Base-by-base conservation (phyloP, 2,888 invertebrate genomes). In the Acrobasis suavella region DNA sequence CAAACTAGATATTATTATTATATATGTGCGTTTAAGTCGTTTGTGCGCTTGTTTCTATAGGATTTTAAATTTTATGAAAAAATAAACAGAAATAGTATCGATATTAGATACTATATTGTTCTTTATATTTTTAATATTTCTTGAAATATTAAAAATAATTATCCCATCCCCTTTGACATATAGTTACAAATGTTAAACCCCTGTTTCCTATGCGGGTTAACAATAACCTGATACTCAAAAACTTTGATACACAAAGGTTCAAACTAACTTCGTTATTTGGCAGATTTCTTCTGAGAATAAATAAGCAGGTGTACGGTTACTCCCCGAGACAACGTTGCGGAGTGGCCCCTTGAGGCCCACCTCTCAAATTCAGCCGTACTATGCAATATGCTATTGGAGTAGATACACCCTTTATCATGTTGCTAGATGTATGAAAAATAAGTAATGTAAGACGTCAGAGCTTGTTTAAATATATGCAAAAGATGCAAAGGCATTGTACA, bases 231-330 rank as follows among this genome's bases (percentile, higher is more conserved):
- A 50, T 50, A 50, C 42, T 42, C 12, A 10, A 50, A 32, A 52
- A 52, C 10, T 32, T 32, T 52, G 12, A 32, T 32, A 32, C 12
- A 56, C 39, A 56, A 39, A 56, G 5, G 32, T 32, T 32, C 32
- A 32, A 15, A 17, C 22, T 49, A 58, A 58, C 58, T 58, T 58
- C 22, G 17, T 46, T 58, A 58, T 58, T 58, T 32, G 22, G n/a
- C 17, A 58, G 58, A 49, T 58, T 58, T 58, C 49, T 58, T 58
- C 32, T 46, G 17, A 49, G 58, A 58, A 46, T 58, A 49, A 58
- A 32, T 49, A 49, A 58, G 15, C 58, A 58, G 58, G 58, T 58
- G 22, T 58, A 56, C 9, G 14, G 17, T 58, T 58, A 32, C 49
- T 46, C n/a, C 52, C 6, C 14, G 58, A 22, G 58, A 49, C 58